Conservation (phyloP, 2,888 invertebrate genomes). For the Sicus ferrugineus region DNA sequence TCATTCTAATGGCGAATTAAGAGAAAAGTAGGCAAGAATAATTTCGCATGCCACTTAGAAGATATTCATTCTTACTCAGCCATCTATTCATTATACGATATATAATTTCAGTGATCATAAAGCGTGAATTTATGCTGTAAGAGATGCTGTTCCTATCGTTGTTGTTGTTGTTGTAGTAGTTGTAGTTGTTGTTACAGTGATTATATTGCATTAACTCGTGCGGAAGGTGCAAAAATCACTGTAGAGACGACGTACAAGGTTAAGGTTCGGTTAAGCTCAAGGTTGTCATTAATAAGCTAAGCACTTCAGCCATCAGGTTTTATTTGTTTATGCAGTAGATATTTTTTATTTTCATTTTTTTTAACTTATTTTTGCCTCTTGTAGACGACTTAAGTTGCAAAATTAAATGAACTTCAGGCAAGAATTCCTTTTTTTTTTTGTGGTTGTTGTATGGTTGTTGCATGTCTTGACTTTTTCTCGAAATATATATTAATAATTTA, state of each 20-base stretch:
- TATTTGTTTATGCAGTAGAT: not conserved
- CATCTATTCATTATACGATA: too few species aligned
- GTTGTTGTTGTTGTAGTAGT: not conserved
- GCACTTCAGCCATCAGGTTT: conserved; percentile 28
- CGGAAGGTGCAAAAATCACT: conserved; percentile 41
- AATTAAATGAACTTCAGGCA: not conserved
- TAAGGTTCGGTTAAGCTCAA: conserved; percentile 37
- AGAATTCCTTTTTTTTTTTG: not conserved
- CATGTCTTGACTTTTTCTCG: not conserved
- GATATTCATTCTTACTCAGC: too few species aligned
- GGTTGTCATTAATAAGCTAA: conserved; percentile 42
- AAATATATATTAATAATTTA: not conserved
- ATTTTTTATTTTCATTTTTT: too few species aligned
- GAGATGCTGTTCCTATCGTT: not conserved
- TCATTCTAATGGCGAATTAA: too few species aligned
- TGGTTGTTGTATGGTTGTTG: conserved; percentile 7
- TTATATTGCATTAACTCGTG: conserved; percentile 15
- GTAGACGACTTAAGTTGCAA: too few species aligned
- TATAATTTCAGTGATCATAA: too few species aligned
- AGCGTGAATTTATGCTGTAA: too few species aligned
- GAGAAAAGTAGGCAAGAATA: too few species aligned
- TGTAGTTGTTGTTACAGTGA: not conserved
- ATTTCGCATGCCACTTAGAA: too few species aligned
- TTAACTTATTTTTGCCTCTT: too few species aligned
- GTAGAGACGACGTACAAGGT: conserved; percentile 15